Conservation (phyloP, 2,797 vertebrate genomes). For the Anisognathus igniventris region DNA sequence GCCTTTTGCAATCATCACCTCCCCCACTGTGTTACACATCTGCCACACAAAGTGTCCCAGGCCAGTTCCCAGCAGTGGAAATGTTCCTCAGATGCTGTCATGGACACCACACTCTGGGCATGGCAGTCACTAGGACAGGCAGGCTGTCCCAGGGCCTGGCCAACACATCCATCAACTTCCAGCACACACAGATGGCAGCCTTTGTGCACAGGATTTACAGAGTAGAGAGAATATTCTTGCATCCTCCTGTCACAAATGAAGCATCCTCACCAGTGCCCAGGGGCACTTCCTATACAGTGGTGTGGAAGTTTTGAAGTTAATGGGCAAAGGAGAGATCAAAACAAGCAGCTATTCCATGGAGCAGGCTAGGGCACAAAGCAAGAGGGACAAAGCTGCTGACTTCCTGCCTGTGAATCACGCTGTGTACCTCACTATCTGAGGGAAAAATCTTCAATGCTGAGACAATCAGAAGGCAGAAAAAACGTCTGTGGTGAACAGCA, state of each 20-base stretch:
- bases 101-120: neutral
- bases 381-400: neutral
- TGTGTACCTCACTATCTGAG: neutral
- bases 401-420: neutral
- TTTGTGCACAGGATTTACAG: neutral
- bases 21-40: neutral
- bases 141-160: neutral
- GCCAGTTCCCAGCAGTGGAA: neutral
- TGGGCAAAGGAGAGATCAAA: neutral
- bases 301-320: neutral
- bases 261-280: neutral
- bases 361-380: neutral
- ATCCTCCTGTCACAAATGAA: neutral
- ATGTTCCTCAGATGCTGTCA: neutral
- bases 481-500: neutral
- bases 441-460: neutral
- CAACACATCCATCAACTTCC: neutral
- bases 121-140: neutral
- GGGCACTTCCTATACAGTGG: neutral
- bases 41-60: neutral
- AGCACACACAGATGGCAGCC: neutral
- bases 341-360: neutral
- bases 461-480: neutral
- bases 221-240: neutral
- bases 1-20: neutral